phyloP scores from a whole-genome alignment of 2,888 invertebrate genomes.

The Caenorhabditis sp. region DNA sequence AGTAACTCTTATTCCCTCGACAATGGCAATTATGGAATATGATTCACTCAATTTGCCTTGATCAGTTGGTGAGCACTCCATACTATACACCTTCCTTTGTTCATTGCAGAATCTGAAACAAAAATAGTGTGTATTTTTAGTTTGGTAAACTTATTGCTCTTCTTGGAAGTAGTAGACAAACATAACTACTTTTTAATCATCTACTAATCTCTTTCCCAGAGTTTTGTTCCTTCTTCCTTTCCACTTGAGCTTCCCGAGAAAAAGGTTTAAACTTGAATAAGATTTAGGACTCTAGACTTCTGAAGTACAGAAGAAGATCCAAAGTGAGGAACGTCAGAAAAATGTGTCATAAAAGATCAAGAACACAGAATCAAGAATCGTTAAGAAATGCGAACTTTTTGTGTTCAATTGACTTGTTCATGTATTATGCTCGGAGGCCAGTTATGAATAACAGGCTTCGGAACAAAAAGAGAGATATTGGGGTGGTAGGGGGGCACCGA shows the following conservation, averaged over 20 bases:
- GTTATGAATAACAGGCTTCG: slow-evolving; percentile 35
- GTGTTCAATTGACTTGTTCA: slow-evolving; percentile 12
- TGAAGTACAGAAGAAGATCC: background rate
- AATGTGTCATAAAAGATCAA: background rate
- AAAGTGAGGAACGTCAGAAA: background rate
- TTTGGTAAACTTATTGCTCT: background rate
- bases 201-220: slow-evolving; percentile 1
- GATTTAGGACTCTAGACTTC: background rate
- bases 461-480: slow-evolving; percentile 11
- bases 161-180: background rate
- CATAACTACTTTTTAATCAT: slow-evolving; percentile 10
- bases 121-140: background rate
- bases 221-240: background rate
- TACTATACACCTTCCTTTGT: too few species aligned
- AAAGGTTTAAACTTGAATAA: background rate
- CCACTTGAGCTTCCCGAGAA: background rate
- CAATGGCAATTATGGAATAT: slow-evolving; percentile 16
- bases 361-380: background rate
- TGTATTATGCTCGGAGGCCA: slow-evolving; percentile 9
- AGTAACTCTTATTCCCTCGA: background rate
- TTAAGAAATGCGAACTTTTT: slow-evolving; percentile 4
- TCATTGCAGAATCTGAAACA: background rate
- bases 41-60: background rate
- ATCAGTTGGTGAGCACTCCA: too few species aligned
- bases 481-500: background rate